Evolutionary conservation across 1,140 invertebrate genomes (phyloP), one percentile per base, ranked within the genome.

Genomic region (Cyclina sinensis): DNA sequence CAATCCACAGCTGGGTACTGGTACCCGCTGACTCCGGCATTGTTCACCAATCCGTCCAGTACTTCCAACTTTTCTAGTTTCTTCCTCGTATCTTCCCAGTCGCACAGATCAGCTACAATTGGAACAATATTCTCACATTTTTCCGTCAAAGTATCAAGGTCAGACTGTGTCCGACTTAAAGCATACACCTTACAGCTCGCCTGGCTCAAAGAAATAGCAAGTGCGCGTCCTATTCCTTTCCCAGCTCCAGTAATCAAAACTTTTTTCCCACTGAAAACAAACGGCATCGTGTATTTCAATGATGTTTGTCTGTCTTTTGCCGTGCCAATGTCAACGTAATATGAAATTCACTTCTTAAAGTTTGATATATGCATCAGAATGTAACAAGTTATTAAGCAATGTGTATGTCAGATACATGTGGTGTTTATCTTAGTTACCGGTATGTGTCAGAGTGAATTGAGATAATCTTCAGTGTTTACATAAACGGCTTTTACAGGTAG

Each of bases 21-120:
- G 1, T 57, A 21, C 2, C n/a, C 32, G 11, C 5, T 4, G 18
- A 62, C 35, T 4, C 46, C 32, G 18, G 96, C 97, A 0, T 98
- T 98, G 92, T 98, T 98, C 0, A 98, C 97, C 12, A 98, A 92
- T 4, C 97, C 95, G 95, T 98, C 97, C 14, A 98, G 95, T 0
- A 96, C 96, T 9, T 96, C 95, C 14, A 96, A 85, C 32, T 90
- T 93, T 88, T 96, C 90, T 0, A 98, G 91, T 0, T 96, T 96
- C 83, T 96, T 93, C 86, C 96, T 96, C 0, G 98, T 98, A 84
- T 96, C 96, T 0, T 97, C 95, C 98, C 98, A 99, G 91, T 98
- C 96, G 0, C 93, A 93, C 9, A 99, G 91, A 94, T 99, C 97
- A 0, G 97, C 96, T 43, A 96, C 92, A 9, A 96, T 95, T 2